Conservation (phyloP, 2,113 vertebrate species). For the Bos javanicus region DNA sequence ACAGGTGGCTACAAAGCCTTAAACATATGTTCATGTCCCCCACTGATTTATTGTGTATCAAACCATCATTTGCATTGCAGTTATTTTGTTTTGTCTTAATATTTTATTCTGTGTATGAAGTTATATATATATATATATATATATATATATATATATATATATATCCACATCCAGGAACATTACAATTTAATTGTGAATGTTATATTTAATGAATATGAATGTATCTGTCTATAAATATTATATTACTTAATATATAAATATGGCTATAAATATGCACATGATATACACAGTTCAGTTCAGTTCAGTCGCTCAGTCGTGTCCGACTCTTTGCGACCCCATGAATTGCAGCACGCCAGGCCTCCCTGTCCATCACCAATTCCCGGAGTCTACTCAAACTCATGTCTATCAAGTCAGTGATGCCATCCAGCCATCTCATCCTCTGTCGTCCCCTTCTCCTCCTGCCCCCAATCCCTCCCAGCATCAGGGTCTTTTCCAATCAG, state of each 20-base stretch:
- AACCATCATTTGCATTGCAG: neutral
- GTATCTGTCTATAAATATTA: neutral
- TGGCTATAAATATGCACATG: neutral
- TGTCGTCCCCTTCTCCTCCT: too few relatives aligned
- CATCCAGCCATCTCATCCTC: too few relatives aligned
- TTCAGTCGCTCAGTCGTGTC: fast-evolving
- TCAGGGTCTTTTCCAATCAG: too few relatives aligned
- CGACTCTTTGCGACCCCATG: fast-evolving
- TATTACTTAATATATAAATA: neutral
- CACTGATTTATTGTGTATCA: neutral
- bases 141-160: too few relatives aligned
- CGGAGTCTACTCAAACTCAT: too few relatives aligned
- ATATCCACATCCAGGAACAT: neutral
- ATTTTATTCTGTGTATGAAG: neutral
- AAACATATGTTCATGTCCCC: neutral
- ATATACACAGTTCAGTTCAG: too few relatives aligned
- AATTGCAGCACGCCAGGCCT: fast-evolving
- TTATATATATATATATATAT: neutral
- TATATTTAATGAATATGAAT: neutral
- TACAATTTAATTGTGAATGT: neutral
- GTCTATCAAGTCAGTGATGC: too few relatives aligned
- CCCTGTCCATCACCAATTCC: too few relatives aligned
- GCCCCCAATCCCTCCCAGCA: too few relatives aligned
- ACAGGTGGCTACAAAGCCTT: neutral
- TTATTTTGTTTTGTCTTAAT: neutral